Evolutionary conservation across 2,888 invertebrate genomes (phyloP), one percentile per base, ranked within the genome.

Genomic region (Cephus pulcher): DNA sequence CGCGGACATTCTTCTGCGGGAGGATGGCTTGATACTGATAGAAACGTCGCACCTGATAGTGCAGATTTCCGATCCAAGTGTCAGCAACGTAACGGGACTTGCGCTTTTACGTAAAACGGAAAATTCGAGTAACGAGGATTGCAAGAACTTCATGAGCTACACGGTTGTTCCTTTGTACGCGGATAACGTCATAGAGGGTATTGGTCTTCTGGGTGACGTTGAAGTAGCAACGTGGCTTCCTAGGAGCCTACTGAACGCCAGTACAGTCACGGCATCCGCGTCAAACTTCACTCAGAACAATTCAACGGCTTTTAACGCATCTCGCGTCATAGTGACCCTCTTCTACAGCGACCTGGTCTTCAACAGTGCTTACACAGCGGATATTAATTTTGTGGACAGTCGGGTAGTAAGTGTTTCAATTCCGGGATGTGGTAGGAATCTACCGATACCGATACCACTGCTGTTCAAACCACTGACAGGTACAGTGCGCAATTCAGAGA

Each of bases 351-450:
- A 93, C 83, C 92, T 91, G 3, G 90, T 94, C 35, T 94, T 94
- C 86, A 69, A 35, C n/a, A 78, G 75, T 70, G 78, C 69, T 23
- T 71, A 75, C 15, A 34, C 34, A 1, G 78, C 68, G 4, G 6
- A 84, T 93, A 94, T 83, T 2, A 56, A 56, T 23, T 9, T 56
- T 9, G 56, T 56, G 1, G 56, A 56, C 9, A 56, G 56, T 56
- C 93, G 93, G 69, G 93, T 95, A 30, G 90, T 95, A 32, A 94
- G 94, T 75, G 90, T 95, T 33, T 92, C 93, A 0, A 92, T 95
- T 81, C 95, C 95, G 3, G 94, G 94, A 0, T 94, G 86, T 78
- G 92, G 92, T 30, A 90, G 92, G 0, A 93, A 94, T 88, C 91
- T 95, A 33, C 91, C 93, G 75, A 90, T 92, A 84, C 91, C 93